Evolutionary conservation across 1,140 invertebrate species (phyloP), one percentile per base, ranked within the genome.

Genomic region (Chironomus tepperi): DNA sequence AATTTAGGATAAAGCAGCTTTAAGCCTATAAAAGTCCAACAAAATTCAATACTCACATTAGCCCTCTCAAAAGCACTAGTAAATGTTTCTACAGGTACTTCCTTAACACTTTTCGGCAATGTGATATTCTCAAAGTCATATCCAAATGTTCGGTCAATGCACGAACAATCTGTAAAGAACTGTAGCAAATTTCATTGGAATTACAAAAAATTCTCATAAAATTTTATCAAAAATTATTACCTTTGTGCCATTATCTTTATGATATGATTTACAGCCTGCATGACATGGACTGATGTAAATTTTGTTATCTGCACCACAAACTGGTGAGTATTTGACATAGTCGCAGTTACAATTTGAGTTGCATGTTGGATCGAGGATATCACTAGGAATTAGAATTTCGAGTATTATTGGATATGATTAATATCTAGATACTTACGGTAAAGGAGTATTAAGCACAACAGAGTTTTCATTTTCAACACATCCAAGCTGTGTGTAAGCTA

Each of bases 261-360:
- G 3, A 78, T 77, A 47, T 83, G 77, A 73, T 83, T 81, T 82
- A 78, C 90, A 91, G 7, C 90, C 90, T 67, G 89, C 89, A 79
- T 90, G 89, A 78, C 90, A 91, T 8, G 89, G 87, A 1, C 89
- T 91, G 76, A 90, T 90, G 77, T 87, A 91, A 6, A 87, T 89
- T 73, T 82, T 82, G 0, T 84, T 83, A 74, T 85, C 85, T 75
- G 85, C 83, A 0, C 88, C 86, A 76, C 89, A 91, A 2, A 90
- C 88, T 0, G 89, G 89, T 75, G 88, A 89, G 76, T 89, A 90
- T 65, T 87, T 87, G 10, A 90, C 87, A 76, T 87, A 88, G 77
- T 89, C 87, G 78, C 89, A 90, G 73, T 85, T 78, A 76, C 89
- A 91, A 70, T 85, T 79, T n/a, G 84, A 81, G 75, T 90, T 90